Evolutionary conservation across 1,140 invertebrate genomes (phyloP).

Genomic region (Wasmannia auropunctata): DNA sequence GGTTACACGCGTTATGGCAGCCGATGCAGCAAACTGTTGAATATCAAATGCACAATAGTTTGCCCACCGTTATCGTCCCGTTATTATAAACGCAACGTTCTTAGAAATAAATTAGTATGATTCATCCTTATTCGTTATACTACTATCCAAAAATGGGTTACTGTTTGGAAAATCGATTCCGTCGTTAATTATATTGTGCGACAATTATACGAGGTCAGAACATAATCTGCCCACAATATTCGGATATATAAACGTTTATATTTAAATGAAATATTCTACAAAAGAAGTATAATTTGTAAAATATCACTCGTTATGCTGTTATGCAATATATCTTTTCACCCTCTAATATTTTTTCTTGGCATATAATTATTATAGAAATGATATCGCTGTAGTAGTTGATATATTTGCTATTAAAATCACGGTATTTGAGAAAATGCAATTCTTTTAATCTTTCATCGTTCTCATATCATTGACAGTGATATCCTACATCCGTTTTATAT

Average conservation of each 20-base stretch:
- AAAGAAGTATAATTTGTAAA: neutral
- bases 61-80: constrained; percentile 76
- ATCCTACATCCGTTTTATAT: neutral
- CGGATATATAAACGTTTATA: neutral
- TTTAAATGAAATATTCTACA: neutral
- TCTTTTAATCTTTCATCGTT: neutral
- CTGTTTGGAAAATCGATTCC: constrained; percentile 66
- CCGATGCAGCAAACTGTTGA: constrained; percentile 83
- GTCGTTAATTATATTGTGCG: neutral
- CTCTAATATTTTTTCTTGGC: neutral
- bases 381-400: neutral
- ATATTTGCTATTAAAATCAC: neutral
- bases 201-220: neutral
- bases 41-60: constrained; percentile 84
- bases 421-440: neutral
- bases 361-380: neutral
- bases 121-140: constrained; percentile 71
- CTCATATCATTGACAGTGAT: neutral
- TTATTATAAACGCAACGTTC: constrained; percentile 73
- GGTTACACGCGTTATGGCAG: constrained; percentile 72
- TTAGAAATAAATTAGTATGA: constrained; percentile 75
- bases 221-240: neutral
- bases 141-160: constrained; percentile 73
- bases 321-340: neutral
- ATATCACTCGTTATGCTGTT: neutral